Percentiles rank a stretch among this genome's conserved stretches.
Conservation (phyloP, 2,797 vertebrate species). For the Pogonophryne albipinna region DNA sequence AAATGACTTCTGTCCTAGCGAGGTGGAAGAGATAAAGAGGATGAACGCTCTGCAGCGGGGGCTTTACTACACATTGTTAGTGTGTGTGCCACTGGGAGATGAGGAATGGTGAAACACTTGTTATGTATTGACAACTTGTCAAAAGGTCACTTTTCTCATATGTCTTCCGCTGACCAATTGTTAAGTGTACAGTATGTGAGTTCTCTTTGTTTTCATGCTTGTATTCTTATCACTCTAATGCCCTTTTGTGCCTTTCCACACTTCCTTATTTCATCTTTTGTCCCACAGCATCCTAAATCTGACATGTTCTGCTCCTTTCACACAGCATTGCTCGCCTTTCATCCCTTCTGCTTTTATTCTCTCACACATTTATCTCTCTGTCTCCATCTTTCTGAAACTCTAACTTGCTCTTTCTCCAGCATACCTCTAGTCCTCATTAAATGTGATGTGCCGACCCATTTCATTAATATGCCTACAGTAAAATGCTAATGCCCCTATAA, state of each 20-base stretch:
- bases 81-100: conserved; percentile 20
- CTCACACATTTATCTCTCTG: background rate
- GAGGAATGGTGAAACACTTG: conserved; percentile 5
- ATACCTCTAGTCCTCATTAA: conserved; percentile 44
- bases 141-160: background rate
- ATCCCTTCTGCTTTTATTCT: background rate
- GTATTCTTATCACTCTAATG: background rate
- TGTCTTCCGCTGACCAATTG: conserved; percentile 3
- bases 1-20: conserved; percentile 66
- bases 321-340: background rate
- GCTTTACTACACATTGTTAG: conserved; percentile 34
- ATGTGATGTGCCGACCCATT: conserved; percentile 47
- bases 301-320: conserved; percentile 2
- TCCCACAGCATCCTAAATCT: conserved; percentile 17
- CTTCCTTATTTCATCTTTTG: background rate
- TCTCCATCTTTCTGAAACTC: conserved; percentile 26
- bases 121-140: conserved; percentile 38
- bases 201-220: background rate
- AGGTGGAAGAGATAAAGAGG: conserved; percentile 60
- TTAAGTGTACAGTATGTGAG: background rate
- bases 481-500: conserved; percentile 79
- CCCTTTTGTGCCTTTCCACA: background rate
- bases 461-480: conserved; percentile 59
- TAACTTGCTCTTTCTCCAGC: conserved; percentile 17
- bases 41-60: conserved; percentile 44